Percentiles rank a stretch among this genome's conserved stretches.
phyloP scores from a whole-genome alignment of 2,113 vertebrate genomes.

The Crotophaga sulcirostris region DNA sequence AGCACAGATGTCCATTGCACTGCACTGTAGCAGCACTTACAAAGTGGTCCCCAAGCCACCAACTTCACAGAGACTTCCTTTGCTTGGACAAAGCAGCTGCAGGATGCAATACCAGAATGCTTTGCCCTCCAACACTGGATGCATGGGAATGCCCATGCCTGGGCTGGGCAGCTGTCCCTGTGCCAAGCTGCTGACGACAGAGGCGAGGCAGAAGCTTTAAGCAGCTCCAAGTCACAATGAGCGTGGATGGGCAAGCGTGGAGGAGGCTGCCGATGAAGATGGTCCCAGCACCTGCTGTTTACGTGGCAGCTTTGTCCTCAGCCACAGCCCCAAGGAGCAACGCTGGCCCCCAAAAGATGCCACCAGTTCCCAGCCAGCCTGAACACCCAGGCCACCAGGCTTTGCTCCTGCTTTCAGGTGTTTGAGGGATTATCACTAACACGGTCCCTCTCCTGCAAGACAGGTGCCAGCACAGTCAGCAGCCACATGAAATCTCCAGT shows the following conservation, averaged over 20 bases:
- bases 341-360: neutral
- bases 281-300: neutral
- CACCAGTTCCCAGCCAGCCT: neutral
- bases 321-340: neutral
- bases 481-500: neutral
- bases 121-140: neutral
- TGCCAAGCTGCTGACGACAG: neutral
- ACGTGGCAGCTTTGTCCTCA: neutral
- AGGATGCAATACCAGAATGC: neutral
- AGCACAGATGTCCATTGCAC: neutral
- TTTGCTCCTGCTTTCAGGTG: neutral
- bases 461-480: neutral
- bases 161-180: rapidly evolving
- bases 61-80: neutral
- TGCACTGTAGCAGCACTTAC: neutral
- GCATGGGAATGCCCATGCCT: neutral
- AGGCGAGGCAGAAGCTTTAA: neutral
- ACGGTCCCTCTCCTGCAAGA: neutral
- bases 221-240: neutral
- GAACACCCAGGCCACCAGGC: neutral
- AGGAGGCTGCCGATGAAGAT: neutral
- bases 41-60: neutral
- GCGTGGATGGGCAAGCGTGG: rapidly evolving
- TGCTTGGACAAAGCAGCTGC: neutral
- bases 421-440: neutral